Percentiles rank a stretch among this genome's conserved stretches.
Conservation (phyloP, 2,113 vertebrate species). For the Nothobranchius furzeri region DNA sequence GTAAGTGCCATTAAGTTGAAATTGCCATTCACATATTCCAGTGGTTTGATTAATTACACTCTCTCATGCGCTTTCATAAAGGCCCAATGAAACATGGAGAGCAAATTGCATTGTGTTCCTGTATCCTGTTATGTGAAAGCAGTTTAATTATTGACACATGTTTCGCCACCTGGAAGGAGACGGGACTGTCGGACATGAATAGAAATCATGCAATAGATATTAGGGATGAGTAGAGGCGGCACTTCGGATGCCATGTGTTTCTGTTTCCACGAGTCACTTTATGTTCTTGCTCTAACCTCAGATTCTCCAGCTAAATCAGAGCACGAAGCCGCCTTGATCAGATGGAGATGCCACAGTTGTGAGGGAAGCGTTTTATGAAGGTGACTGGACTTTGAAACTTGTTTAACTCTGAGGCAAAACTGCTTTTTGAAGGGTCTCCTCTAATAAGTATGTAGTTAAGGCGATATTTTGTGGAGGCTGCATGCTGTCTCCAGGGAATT, state of each 20-base stretch:
- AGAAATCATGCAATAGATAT: constrained; percentile 70
- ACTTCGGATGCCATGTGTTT: constrained; percentile 66
- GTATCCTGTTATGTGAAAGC: constrained; percentile 82
- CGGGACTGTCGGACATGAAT: constrained; percentile 71
- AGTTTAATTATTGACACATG: constrained; percentile 84
- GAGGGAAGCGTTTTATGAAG: constrained; percentile 33
- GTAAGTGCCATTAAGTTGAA: constrained; percentile 85
- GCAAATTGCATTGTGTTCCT: constrained; percentile 81
- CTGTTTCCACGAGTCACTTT: constrained; percentile 41
- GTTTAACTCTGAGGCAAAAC: constrained; percentile 45
- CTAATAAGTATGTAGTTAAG: constrained; percentile 69
- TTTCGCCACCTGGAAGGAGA: constrained; percentile 80
- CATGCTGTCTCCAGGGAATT: constrained; percentile 55
- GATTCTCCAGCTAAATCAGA: constrained; percentile 47
- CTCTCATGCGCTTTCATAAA: constrained; percentile 80
- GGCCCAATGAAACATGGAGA: constrained; percentile 81
- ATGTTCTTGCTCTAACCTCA: constrained; percentile 40
- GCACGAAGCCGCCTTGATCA: constrained; percentile 24
- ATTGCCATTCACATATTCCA: constrained; percentile 84
- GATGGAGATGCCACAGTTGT: constrained; percentile 35
- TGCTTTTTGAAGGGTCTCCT: constrained; percentile 54
- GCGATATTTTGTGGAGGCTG: constrained; percentile 66
- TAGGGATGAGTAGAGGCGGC: constrained; percentile 47
- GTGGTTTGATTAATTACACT: constrained; percentile 84
- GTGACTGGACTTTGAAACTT: constrained; percentile 46